Evolutionary conservation across 2,797 vertebrate species (phyloP), one percentile per base, ranked within the genome.

Genomic region (Channallabes apus): DNA sequence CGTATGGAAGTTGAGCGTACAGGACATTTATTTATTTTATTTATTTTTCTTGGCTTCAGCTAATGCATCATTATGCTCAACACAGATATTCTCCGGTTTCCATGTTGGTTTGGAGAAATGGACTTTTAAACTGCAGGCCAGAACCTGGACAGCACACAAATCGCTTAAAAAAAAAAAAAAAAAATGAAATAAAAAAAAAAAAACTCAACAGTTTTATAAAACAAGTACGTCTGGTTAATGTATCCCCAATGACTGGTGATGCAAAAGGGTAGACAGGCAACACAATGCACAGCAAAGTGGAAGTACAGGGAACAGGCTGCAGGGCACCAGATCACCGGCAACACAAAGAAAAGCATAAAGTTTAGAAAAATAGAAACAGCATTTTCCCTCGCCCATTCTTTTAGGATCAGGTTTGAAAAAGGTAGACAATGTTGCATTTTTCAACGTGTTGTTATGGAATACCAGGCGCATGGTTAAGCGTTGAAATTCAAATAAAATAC

Each of bases 11-110:
- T 35, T 29, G 41, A 82, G 72, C 38, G n/a, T 71, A 80, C 32
- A 81, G 65, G 72, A 82, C 68, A 80, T 20, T 54, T 54, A 59
- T 59, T 18, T 22, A 58, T 61, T 64, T 46, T 35, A 75, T 84
- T 84, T 80, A 72, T 86, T 86, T 69, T 84, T 72, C 82, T 76
- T 80, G 87, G 67, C 81, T 82, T 77, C 69, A 69, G 83, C 77
- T 85, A 85, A 87, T 35, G 81, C 68, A 80, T 87, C 51, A 83
- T 82, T 71, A 89, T 78, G 54, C 82, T 8, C 71, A 35, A 84
- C 67, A 88, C 81, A 72, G 3, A 32, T 58, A 32, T 76, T n/a
- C 17, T 46, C 65, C 38, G 17, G 62, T 84, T 79, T 72, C 62
- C 73, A 51, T 62, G 38, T 20, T 24, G n/a, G 46, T 29, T 76